phyloP scores from a whole-genome alignment of 92 coral and sea anemone genomes.

The Epizoanthus scotinus region DNA sequence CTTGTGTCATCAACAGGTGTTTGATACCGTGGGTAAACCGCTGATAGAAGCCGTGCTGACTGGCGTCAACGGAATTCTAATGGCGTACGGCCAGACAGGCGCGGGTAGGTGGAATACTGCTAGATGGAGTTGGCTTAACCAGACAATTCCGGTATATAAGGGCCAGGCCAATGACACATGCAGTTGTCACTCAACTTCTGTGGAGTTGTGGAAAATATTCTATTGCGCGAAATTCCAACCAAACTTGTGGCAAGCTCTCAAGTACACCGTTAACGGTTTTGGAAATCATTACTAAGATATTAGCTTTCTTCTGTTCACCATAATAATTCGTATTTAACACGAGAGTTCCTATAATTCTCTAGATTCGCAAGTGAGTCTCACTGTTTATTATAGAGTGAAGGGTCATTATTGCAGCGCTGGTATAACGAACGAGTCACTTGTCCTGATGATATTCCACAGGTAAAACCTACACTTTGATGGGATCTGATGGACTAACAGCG shows the following conservation, averaged over 20 bases:
- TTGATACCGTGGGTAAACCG: conserved; percentile 77
- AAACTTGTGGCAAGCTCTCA: too few relatives aligned
- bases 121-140: neutral
- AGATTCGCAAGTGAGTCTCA: too few relatives aligned
- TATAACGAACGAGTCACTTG: neutral
- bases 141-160: too few relatives aligned
- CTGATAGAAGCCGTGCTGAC: conserved; percentile 85
- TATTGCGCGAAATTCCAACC: too few relatives aligned
- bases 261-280: too few relatives aligned
- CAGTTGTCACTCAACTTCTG: too few relatives aligned
- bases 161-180: too few relatives aligned
- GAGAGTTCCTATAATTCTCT: neutral
- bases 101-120: conserved; percentile 57
- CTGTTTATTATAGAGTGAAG: neutral
- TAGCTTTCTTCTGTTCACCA: too few relatives aligned
- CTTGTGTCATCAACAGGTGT: conserved; percentile 53
- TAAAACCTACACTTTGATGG: conserved; percentile 84
- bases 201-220: too few relatives aligned
- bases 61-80: conserved; percentile 81
- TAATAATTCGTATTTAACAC: too few relatives aligned
- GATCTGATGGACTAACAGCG: conserved; percentile 70
- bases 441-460: conserved; percentile 41
- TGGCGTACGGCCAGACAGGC: conserved; percentile 94
- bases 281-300: too few relatives aligned
- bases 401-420: neutral